Percentiles rank a stretch among this genome's conserved stretches.
Conservation (phyloP, 2,888 invertebrate species). For the Heliconius aoede region DNA sequence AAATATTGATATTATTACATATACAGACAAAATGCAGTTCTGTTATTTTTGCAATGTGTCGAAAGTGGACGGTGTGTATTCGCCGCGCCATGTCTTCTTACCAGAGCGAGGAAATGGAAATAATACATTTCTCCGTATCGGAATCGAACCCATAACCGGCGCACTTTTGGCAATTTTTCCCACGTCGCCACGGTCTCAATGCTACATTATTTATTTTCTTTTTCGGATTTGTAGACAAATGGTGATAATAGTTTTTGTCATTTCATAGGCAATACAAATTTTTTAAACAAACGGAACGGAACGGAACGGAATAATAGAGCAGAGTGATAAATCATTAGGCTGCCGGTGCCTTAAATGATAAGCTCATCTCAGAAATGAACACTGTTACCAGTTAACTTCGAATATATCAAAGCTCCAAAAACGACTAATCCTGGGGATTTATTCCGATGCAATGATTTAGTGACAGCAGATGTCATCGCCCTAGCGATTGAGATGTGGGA, state of each 20-base stretch:
- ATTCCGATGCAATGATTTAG: slow-evolving; percentile 62
- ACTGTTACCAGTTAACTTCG: not conserved
- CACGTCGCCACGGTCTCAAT: too few species aligned
- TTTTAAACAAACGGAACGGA: not conserved
- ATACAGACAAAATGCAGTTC: too few species aligned
- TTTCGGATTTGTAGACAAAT: not conserved
- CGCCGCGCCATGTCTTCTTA: too few species aligned
- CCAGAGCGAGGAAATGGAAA: too few species aligned
- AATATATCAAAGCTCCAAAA: slow-evolving; percentile 19
- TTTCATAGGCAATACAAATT: not conserved
- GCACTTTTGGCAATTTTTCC: too few species aligned
- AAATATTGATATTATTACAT: not conserved
- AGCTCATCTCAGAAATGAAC: slow-evolving; percentile 7
- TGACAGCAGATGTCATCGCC: slow-evolving; percentile 72
- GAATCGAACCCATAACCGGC: not conserved
- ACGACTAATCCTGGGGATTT: slow-evolving; percentile 61
- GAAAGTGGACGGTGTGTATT: too few species aligned
- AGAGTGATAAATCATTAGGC: not conserved
- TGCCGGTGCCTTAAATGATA: not conserved
- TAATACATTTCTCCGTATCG: too few species aligned
- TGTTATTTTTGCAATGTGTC: too few species aligned
- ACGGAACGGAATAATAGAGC: not conserved
- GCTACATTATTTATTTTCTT: not conserved
- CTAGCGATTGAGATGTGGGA: slow-evolving; percentile 26
- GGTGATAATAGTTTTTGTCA: not conserved